These are phyloP conservation scores for Choloepus hoffmanni DNA, from an alignment of 2,113 vertebrate genomes.

Conservation along the genomic window DNA sequence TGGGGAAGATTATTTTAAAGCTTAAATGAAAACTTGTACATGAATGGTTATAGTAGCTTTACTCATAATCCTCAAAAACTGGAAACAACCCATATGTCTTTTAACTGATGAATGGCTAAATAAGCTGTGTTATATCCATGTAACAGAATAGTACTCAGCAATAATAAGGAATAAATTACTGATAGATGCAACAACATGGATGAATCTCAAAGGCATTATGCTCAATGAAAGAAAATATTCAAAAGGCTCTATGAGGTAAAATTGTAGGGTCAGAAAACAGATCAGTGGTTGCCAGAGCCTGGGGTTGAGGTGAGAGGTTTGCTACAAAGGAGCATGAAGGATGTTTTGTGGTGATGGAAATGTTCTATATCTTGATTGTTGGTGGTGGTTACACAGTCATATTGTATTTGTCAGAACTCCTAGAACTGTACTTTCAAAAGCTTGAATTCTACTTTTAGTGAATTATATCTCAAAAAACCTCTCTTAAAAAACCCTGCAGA, in stretches of 20 bases:
- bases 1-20: background rate
- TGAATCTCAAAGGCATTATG: background rate
- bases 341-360: background rate
- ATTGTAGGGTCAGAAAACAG: background rate
- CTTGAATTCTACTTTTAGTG: background rate
- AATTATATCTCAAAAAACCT: background rate
- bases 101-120: background rate
- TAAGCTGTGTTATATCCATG: background rate
- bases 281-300: background rate
- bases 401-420: background rate
- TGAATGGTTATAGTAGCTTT: background rate
- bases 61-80: background rate
- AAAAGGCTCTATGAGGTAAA: background rate
- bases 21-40: background rate
- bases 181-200: background rate
- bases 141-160: background rate
- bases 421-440: background rate
- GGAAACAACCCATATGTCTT: background rate
- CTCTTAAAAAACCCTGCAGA: background rate
- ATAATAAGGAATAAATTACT: background rate
- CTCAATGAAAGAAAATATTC: constrained; percentile 6
- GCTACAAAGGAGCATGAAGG: background rate
- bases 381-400: background rate
- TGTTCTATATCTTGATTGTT: background rate
- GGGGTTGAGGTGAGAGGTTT: background rate